Evolutionary conservation across 2,113 vertebrate species (phyloP), one percentile per base, ranked within the genome.

Genomic region (Gasterosteus nipponicus): DNA sequence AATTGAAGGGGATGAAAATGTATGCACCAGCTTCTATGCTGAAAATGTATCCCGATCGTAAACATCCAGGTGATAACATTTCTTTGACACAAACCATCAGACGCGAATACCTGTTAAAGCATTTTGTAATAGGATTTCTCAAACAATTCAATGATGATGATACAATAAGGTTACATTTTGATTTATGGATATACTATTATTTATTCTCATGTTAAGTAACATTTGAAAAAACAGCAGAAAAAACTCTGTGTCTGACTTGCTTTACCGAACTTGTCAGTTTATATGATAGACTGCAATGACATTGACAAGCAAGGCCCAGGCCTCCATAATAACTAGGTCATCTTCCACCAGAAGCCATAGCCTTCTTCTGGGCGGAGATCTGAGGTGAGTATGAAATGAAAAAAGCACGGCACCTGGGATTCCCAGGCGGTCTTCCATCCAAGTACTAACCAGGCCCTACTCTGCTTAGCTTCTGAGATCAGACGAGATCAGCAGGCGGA

Each of bases 261-360:
- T 65, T 22, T 11, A 54, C 60, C 51, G 16, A 73, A 83, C 64
- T 73, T 69, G 69, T 69, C 54, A 66, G 22, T 26, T 33, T 63
- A 29, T 7, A 68, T 87, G 81, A 87, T 79, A 71, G 60, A 86
- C 79, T 72, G 44, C 78, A 66, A 5, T 82, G 88, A 39, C 88
- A 87, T 78, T 90, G 84, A 67, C 29, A 77, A 81, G 78, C 81
- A 86, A 82, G 77, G 76, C 56, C 83, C 63, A 62, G 47, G 72
- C 73, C 73, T 78, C 78, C 69, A 83, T 87, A 82, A 87, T 65
- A 89, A 84, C 82, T 83, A 86, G 88, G 86, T 90, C 89, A 92
- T 89, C 82, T 69, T 83, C 78, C 73, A 87, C 83, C 85, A 86
- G 80, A 76, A 89, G 89, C 88, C 77, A 81, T 78, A 89, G 75